Evolutionary conservation across 2,888 invertebrate species (phyloP).

Genomic region (Galeopsomyia nigrocyanea): DNA sequence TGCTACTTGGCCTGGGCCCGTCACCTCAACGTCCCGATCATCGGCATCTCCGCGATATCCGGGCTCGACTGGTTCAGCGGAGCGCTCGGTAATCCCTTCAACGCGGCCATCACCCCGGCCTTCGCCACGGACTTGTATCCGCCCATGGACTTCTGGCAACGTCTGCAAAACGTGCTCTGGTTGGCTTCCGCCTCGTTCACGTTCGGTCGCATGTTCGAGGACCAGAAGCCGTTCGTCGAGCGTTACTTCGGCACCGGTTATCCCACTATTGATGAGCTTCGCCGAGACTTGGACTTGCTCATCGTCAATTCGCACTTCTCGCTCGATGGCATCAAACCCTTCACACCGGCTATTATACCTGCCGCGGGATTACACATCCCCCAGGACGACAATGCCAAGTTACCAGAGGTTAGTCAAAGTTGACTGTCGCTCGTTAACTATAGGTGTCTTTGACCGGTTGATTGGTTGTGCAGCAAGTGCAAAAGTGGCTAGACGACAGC

Average conservation of each 20-base stretch:
- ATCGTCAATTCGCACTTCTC: slow-evolving; percentile 73
- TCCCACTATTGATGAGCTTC: slow-evolving; percentile 51
- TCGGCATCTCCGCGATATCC: slow-evolving; percentile 36
- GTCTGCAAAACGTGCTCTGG: background rate
- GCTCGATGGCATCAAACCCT: slow-evolving; percentile 70
- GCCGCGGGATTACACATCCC: too few relatives aligned
- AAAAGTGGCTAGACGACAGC: slow-evolving; percentile 60
- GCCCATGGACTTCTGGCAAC: background rate
- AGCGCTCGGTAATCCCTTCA: slow-evolving; percentile 49
- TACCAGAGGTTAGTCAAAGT: too few relatives aligned
- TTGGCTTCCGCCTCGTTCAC: too few relatives aligned
- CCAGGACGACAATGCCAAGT: too few relatives aligned
- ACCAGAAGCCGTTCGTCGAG: too few relatives aligned
- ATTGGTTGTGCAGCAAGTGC: too few relatives aligned
- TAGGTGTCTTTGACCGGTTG: too few relatives aligned
- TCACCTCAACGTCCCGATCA: slow-evolving; percentile 50
- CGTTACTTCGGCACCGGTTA: too few relatives aligned
- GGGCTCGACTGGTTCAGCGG: slow-evolving; percentile 46
- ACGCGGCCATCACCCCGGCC: slow-evolving; percentile 41
- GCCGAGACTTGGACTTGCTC: slow-evolving; percentile 62
- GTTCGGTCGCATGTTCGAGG: too few relatives aligned
- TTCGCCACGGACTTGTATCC: background rate
- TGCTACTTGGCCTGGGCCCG: slow-evolving; percentile 56
- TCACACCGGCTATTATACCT: slow-evolving; percentile 64
- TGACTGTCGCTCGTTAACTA: too few relatives aligned